Evolutionary conservation across 2,113 vertebrate species (phyloP).

Genomic region (Lepus americanus): DNA sequence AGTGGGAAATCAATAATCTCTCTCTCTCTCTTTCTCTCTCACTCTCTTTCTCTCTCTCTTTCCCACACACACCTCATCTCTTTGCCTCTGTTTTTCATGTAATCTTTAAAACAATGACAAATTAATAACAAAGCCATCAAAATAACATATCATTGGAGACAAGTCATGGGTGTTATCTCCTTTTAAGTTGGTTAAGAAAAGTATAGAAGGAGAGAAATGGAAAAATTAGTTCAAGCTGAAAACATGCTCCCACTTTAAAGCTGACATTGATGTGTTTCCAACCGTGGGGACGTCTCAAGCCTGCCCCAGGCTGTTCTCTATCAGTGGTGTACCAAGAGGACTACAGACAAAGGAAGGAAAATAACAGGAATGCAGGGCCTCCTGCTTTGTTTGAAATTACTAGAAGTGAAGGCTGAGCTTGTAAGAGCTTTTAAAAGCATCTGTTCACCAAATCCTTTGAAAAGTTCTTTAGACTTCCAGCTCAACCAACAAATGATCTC

Average conservation of each 20-base stretch:
- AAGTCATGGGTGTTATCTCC: slow-evolving; percentile 49
- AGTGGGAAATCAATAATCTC: too few relatives aligned
- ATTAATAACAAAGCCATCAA: slow-evolving; percentile 27
- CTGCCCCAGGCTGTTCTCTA: slow-evolving; percentile 34
- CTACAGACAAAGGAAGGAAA: slow-evolving; percentile 70
- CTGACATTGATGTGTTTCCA: slow-evolving; percentile 68
- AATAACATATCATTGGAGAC: slow-evolving; percentile 45
- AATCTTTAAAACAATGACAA: too few relatives aligned
- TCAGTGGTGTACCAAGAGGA: slow-evolving; percentile 45
- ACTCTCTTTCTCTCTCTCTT: too few relatives aligned
- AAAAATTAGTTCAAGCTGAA: slow-evolving; percentile 74
- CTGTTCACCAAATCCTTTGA: slow-evolving; percentile 63
- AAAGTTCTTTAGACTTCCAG: slow-evolving; percentile 40
- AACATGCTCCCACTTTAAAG: slow-evolving; percentile 69
- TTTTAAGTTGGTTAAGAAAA: slow-evolving; percentile 59
- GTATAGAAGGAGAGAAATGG: slow-evolving; percentile 28
- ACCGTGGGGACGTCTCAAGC: background rate
- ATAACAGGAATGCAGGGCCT: slow-evolving; percentile 62
- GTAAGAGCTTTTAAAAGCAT: slow-evolving; percentile 70
- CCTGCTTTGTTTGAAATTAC: slow-evolving; percentile 64
- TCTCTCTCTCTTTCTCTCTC: too few relatives aligned
- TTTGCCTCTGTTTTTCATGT: too few relatives aligned
- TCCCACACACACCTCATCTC: too few relatives aligned
- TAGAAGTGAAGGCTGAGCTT: slow-evolving; percentile 56
- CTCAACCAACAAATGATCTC: slow-evolving; percentile 64